Base-by-base conservation (phyloP, 2,888 invertebrate genomes). In the Elegia similella region DNA sequence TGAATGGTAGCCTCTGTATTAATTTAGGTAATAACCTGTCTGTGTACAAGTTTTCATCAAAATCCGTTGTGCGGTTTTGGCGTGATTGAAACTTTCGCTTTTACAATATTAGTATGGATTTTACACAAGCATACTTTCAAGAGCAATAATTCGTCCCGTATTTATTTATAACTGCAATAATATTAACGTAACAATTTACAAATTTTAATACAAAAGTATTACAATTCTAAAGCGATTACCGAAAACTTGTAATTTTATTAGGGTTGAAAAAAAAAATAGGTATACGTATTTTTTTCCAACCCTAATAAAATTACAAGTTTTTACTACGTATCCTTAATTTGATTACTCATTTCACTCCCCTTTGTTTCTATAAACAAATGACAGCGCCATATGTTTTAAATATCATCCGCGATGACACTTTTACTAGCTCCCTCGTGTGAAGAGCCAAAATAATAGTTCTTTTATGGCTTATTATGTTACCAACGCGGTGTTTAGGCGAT, bases 381-480 rank as follows among this genome's bases (percentile, higher is more conserved):
- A 66, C 70, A 69, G 60, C 81, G 60, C 80, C 88, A 88, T 78
- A 74, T 90, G 89, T 82, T 78, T 67, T 62, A 64, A 75, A 74
- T 78, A 79, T 78, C 75, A 56, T 64, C 55, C 60, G 72, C 69
- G 89, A 73, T 88, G 89, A 90, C 85, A 75, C 80, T 82, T 89
- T 90, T 84, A 90, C 83, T 70, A 63, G 65, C 62, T 62, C 62
- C 70, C 72, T 71, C 82, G 85, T 88, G 89, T 87, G 88, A 88
- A 87, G 86, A 79, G 76, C 73, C 64, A 61, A 79, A 79, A 84
- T 88, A 83, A 86, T 88, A 84, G 82, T 81, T 75, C 73, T 80
- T 84, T 85, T 81, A 80, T 72, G 69, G 78, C 78, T 82, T 82
- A 81, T 80, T 79, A 74, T 75, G 73, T 76, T 82, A 78, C 88